Evolutionary conservation across 2,888 invertebrate genomes (phyloP).

Genomic region (Stenoptilia bipunctidactyla): DNA sequence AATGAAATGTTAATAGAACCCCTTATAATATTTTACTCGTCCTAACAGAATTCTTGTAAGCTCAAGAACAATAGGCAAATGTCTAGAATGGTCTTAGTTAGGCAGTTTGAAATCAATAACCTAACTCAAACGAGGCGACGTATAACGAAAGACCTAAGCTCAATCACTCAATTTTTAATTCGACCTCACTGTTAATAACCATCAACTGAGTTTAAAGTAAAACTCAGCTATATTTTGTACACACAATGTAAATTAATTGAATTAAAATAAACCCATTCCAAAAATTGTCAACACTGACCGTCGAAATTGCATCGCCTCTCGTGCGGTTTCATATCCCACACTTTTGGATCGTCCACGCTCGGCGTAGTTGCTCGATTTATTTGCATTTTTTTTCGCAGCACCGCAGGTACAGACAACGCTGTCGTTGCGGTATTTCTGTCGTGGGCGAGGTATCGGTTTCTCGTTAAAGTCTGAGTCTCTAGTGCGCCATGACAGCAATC

Average conservation of each 20-base stretch:
- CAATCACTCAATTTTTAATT: too few species aligned
- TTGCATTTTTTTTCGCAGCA: conserved; percentile 28
- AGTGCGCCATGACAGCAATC: conserved; percentile 54
- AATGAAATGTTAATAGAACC: too few species aligned
- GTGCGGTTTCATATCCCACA: conserved; percentile 59
- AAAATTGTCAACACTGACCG: conserved; percentile 40
- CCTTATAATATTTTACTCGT: too few species aligned
- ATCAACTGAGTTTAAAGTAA: too few species aligned
- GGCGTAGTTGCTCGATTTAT: conserved; percentile 34
- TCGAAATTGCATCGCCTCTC: conserved; percentile 62
- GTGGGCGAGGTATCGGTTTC: conserved; percentile 26
- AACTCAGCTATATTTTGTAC: too few species aligned
- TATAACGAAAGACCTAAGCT: too few species aligned
- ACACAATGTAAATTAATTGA: conserved; percentile 8
- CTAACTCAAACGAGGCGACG: too few species aligned
- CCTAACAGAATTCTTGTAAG: too few species aligned
- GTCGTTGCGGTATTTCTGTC: conserved; percentile 31
- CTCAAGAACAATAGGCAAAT: too few species aligned
- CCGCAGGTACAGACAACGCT: conserved; percentile 56
- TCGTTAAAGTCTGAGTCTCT: conserved; percentile 49
- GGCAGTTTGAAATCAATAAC: too few species aligned
- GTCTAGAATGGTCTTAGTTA: too few species aligned
- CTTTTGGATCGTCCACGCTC: conserved; percentile 65
- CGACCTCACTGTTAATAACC: too few species aligned
- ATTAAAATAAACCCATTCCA: conserved; percentile 16